Evolutionary conservation across 2,888 invertebrate species (phyloP), one percentile per base, ranked within the genome.

Genomic region (Agonopterix alstromeriana): DNA sequence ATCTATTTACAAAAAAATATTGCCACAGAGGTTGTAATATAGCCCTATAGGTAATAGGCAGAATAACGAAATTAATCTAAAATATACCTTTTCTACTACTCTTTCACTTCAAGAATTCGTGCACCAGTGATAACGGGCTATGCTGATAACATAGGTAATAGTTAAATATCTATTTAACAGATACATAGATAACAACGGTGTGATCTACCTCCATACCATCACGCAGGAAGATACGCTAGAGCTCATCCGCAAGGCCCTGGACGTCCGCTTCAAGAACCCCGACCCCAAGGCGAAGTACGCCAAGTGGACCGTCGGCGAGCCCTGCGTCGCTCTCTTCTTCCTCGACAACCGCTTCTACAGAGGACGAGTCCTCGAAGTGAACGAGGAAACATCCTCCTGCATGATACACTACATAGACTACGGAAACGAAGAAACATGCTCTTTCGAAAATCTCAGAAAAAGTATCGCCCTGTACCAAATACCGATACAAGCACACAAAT

Each of bases 321-420:
- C 93, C 3, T 95, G 94, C 67, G 84, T 94, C 35, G 94, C 93
- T 0, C 82, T 89, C 50, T 95, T 91, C 73, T 92, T 91, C 58
- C 55, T 85, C 10, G 93, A 95, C 65, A 85, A 90, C 8, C 80
- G 83, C 10, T 94, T 93, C 89, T 96, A 96, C 73, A 89, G 97
- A 50, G 95, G 92, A 5, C 80, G 83, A 63, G 88, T 95, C 2
- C 1, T 82, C 1, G 73, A 88, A 47, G 78, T 90, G 0, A 66
- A 80, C 41, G 58, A 74, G 1, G 82, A 89, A 50, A 57, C 76
- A 1, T 61, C 73, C 45, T 60, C 67, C 47, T 80, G 92, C 53
- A 54, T 85, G 48, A 92, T 96, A 0, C 83, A 90, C 47, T 96
- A 95, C 77, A 90, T 97, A 1, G 97, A 97, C 79, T 97, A 94